phyloP scores from a whole-genome alignment of 2,888 invertebrate genomes.

The Chrysolina oricalcia region DNA sequence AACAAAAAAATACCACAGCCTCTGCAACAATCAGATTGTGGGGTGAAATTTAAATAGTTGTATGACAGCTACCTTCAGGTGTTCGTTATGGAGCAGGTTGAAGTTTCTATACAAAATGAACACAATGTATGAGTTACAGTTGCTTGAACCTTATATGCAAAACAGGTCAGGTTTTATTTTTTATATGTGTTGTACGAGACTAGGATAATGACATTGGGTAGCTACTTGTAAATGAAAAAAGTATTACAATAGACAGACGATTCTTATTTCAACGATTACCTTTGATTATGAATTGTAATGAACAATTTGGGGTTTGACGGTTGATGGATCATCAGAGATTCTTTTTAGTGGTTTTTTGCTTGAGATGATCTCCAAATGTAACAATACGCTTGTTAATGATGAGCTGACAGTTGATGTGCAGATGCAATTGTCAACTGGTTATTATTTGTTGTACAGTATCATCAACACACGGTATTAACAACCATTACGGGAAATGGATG shows the following conservation, averaged over 20 bases:
- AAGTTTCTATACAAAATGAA: constrained; percentile 41
- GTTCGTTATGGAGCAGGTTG: constrained; percentile 47
- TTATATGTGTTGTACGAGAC: constrained; percentile 35
- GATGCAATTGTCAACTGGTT: constrained; percentile 32
- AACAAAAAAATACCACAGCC: not conserved
- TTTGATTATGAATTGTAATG: constrained; percentile 43
- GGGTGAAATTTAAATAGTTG: constrained; percentile 12
- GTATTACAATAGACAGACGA: constrained; percentile 25
- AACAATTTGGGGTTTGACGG: constrained; percentile 50
- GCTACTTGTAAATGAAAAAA: constrained; percentile 18
- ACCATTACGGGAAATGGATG: not conserved
- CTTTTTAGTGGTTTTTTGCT: constrained; percentile 35
- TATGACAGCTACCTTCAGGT: constrained; percentile 44
- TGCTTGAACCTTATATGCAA: constrained; percentile 47
- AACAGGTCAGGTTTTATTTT: constrained; percentile 48
- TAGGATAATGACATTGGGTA: constrained; percentile 18
- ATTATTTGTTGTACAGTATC: not conserved
- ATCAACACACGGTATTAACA: not conserved
- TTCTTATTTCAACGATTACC: constrained; percentile 27
- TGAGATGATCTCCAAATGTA: constrained; percentile 30
- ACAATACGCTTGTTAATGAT: constrained; percentile 40
- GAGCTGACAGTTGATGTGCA: constrained; percentile 37
- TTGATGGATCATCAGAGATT: constrained; percentile 38
- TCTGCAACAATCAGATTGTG: constrained; percentile 6
- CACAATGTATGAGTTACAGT: constrained; percentile 45